phyloP scores from a whole-genome alignment of 2,888 invertebrate genomes.

The Pseudoips prasinana region DNA sequence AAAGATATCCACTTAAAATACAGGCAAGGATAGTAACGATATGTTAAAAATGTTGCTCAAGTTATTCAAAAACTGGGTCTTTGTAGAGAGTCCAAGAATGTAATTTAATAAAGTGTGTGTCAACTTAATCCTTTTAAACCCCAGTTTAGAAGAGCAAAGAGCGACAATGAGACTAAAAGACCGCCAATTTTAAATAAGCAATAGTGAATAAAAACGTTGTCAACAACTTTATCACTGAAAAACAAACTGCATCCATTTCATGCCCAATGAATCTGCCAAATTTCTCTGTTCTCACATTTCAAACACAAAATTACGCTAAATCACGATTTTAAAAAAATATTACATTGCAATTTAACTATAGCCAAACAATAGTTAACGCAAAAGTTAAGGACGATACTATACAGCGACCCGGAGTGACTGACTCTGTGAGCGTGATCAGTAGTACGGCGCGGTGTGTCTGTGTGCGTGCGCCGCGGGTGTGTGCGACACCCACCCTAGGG shows the following conservation, averaged over 20 bases:
- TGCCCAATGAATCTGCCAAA: conserved; percentile 2
- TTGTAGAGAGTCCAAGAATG: too few relatives aligned
- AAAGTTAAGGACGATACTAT: conserved; percentile 32
- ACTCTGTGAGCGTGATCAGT: conserved; percentile 32
- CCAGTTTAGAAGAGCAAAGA: too few relatives aligned
- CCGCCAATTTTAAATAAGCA: too few relatives aligned
- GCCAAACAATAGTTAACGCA: conserved; percentile 18
- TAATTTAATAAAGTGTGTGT: too few relatives aligned
- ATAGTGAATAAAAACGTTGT: too few relatives aligned
- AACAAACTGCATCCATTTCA: conserved; percentile 29
- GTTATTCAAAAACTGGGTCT: too few relatives aligned
- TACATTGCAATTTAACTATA: conserved; percentile 2
- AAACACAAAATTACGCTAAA: background rate
- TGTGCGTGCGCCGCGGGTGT: conserved; percentile 41
- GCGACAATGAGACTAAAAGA: too few relatives aligned
- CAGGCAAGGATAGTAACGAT: too few relatives aligned
- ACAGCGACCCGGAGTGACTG: conserved; percentile 35
- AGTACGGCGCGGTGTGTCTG: conserved; percentile 30
- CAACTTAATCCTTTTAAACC: too few relatives aligned
- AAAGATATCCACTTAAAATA: too few relatives aligned
- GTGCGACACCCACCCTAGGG: conserved; percentile 66
- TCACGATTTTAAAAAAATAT: background rate
- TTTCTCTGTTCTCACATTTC: too few relatives aligned
- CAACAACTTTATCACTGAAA: conserved; percentile 20
- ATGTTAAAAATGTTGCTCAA: too few relatives aligned